These are phyloP conservation scores for Tachina lurida DNA, from an alignment of 2,888 invertebrate species.

Conservation along the genomic window DNA sequence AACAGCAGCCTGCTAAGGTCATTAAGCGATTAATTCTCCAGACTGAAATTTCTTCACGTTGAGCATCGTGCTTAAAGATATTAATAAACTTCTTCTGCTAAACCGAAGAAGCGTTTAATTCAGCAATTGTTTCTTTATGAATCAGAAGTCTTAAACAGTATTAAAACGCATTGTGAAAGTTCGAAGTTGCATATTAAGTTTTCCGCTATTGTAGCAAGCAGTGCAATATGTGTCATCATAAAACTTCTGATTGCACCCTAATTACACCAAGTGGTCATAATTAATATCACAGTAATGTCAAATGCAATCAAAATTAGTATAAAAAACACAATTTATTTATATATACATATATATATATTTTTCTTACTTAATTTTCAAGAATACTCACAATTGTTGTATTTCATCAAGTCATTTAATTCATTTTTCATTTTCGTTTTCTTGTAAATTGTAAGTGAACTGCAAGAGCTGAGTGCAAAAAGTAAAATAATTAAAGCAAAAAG, in stretches of 20 bases:
- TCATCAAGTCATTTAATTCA: conserved; percentile 23
- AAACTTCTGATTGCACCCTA: conserved; percentile 1
- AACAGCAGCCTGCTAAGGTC: too few species aligned
- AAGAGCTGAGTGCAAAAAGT: conserved; percentile 56
- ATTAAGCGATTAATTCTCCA: too few species aligned
- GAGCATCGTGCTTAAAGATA: too few species aligned
- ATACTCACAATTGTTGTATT: neutral
- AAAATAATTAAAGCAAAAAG: conserved; percentile 32
- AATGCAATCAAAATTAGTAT: neutral
- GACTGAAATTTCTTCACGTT: too few species aligned
- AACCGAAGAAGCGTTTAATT: too few species aligned
- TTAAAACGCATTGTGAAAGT: too few species aligned
- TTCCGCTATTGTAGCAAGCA: too few species aligned
- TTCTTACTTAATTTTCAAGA: conserved; percentile 42
- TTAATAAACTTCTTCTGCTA: too few species aligned
- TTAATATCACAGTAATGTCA: conserved; percentile 14
- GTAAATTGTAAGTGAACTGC: conserved; percentile 40
- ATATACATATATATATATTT: neutral
- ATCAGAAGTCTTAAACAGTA: too few species aligned
- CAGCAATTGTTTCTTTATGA: too few species aligned
- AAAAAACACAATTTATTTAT: conserved; percentile 18
- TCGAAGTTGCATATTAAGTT: too few species aligned
- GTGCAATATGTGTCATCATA: too few species aligned
- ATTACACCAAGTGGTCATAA: conserved; percentile 5
- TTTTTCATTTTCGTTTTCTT: conserved; percentile 11